Evolutionary conservation across 2,113 vertebrate genomes (phyloP).

Genomic region (Pontoporia blainvillei): DNA sequence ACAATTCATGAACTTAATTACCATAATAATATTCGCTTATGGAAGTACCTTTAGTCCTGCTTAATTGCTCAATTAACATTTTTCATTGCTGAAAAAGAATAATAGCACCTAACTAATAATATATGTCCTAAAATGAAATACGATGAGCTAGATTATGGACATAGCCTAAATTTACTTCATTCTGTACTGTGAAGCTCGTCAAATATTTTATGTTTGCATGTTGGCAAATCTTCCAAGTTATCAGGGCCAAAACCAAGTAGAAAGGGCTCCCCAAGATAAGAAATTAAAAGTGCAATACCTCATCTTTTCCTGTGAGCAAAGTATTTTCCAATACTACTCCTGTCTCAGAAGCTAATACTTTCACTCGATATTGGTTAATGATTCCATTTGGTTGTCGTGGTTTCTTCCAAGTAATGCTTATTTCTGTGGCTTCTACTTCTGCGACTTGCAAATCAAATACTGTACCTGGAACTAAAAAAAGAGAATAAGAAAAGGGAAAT

Average conservation of each 20-base stretch:
- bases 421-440: conserved; percentile 89
- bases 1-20: conserved; percentile 37
- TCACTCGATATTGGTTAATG: conserved; percentile 91
- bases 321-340: conserved; percentile 86
- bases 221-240: background rate
- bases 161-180: background rate
- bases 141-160: background rate
- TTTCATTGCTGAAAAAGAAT: conserved; percentile 28
- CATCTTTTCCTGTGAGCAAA: conserved; percentile 83
- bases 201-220: background rate
- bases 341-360: conserved; percentile 79
- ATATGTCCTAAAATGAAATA: background rate
- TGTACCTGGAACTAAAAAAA: conserved; percentile 87
- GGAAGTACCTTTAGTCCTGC: background rate
- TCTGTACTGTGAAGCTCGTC: background rate
- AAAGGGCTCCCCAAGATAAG: background rate
- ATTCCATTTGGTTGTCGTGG: conserved; percentile 92
- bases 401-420: conserved; percentile 90
- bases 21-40: background rate
- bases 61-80: conserved; percentile 40
- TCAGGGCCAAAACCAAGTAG: background rate
- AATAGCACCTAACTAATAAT: conserved; percentile 17
- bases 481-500: background rate
- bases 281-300: conserved; percentile 71
- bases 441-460: conserved; percentile 85